These are phyloP conservation scores for Calameuta filiformis DNA, from an alignment of 2,888 invertebrate genomes.

Conservation along the genomic window DNA sequence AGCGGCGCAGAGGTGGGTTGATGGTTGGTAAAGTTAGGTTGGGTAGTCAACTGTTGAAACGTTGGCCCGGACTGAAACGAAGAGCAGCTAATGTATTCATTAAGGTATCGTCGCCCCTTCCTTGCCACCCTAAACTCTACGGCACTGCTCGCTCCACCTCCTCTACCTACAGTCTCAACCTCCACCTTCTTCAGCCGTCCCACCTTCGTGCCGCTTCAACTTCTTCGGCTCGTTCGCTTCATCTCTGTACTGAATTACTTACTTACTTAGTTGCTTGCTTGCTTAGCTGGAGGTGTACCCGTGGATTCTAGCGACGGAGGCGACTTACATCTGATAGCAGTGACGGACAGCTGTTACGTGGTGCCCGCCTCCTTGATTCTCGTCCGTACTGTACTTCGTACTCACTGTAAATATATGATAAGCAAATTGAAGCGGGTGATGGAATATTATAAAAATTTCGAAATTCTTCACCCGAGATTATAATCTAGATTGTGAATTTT, in stretches of 20 bases:
- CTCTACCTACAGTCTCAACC: background rate
- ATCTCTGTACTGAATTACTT: slow-evolving; percentile 1
- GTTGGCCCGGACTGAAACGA: slow-evolving; percentile 17
- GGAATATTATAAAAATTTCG: background rate
- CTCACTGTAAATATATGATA: background rate
- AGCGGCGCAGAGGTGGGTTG: slow-evolving; percentile 13
- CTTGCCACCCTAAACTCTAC: slow-evolving; percentile 4
- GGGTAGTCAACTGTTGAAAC: slow-evolving; percentile 14
- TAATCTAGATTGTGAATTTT: background rate
- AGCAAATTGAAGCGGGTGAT: background rate
- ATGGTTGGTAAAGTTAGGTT: slow-evolving; percentile 13
- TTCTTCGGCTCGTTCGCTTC: slow-evolving; percentile 8
- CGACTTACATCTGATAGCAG: slow-evolving; percentile 18
- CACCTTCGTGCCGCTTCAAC: slow-evolving; percentile 4
- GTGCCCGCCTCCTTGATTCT: slow-evolving; percentile 15
- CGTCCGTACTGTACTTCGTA: background rate
- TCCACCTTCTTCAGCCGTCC: background rate
- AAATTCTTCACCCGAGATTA: background rate
- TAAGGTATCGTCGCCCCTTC: slow-evolving; percentile 18
- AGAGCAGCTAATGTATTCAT: slow-evolving; percentile 22
- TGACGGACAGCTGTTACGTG: slow-evolving; percentile 19
- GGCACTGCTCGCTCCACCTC: slow-evolving; percentile 3
- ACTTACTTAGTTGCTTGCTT: background rate
- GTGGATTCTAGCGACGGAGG: slow-evolving; percentile 9
- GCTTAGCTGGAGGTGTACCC: slow-evolving; percentile 8